These are phyloP conservation scores for Timandra comae DNA, from an alignment of 2,888 invertebrate species.

Conservation along the genomic window DNA sequence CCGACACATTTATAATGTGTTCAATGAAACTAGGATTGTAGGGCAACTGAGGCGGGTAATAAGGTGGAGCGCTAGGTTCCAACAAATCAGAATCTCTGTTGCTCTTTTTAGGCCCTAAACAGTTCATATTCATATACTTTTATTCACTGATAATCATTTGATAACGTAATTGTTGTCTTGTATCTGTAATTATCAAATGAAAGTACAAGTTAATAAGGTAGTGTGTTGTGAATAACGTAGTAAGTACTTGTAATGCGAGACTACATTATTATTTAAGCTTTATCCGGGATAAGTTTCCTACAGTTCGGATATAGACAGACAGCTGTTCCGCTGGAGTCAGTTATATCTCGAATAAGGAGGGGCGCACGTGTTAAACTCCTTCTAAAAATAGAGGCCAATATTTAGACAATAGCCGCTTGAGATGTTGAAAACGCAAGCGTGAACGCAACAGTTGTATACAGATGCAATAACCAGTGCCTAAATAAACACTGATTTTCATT, in stretches of 20 bases:
- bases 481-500: no score
- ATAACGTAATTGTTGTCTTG: no score
- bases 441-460: no score
- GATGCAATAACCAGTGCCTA: no score
- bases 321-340: conserved; percentile 55
- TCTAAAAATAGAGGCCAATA: conserved; percentile 21
- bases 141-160: no score
- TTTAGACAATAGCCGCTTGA: conserved; percentile 17
- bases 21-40: conserved; percentile 57
- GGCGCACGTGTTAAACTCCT: conserved; percentile 35
- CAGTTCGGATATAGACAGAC: conserved; percentile 63
- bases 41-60: conserved; percentile 56
- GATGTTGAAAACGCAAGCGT: no score
- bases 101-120: conserved; percentile 44
- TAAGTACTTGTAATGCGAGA: no score
- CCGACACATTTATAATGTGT: conserved; percentile 22
- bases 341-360: conserved; percentile 42
- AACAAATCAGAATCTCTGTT: conserved; percentile 37
- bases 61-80: conserved; percentile 46
- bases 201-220: no score
- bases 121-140: conserved; percentile 54
- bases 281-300: no score
- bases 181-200: no score
- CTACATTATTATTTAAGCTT: no score
- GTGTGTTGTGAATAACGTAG: no score